Evolutionary conservation across 2,797 vertebrate genomes (phyloP), one percentile per base, ranked within the genome.

Genomic region (Lacerta agilis): DNA sequence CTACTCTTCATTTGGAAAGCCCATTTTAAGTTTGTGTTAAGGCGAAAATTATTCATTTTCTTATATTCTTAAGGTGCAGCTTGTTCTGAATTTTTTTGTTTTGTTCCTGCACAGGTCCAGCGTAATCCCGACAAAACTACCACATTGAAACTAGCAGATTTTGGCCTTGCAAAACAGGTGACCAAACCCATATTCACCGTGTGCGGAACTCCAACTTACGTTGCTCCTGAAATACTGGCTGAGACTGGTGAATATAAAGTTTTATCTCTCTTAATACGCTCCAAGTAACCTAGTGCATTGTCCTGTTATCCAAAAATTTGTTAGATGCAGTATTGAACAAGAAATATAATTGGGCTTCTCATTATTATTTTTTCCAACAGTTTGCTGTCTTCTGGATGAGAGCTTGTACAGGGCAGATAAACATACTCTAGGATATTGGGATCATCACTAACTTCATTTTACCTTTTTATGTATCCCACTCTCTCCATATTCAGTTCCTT

Each of bases 181-280:
- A 98, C 98, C 2, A 98, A 99, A 91, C 99, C 98, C 1, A 97
- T 99, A 94, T 99, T 98, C 94, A 99, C 99, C 6, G 98, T 99
- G 43, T 99, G 99, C 91, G 99, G 99, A 88, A 99, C 99, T 29
- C 99, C 99, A 4, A 99, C 99, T 0, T 99, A 99, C 4, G 99
- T 99, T 61, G 99, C 99, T 79, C 99, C 99, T 4, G 99, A 99
- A 96, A 99, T 99, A 95, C 98, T 99, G 87, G 97, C 97, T 89
- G 99, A 99, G 96, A 98, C 98, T 96, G 99, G 99, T 99, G 86
- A 95, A 95, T 85, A 64, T 84, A 9, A 75, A 2, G 23, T 55
- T 55, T 67, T 38, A 15, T 76, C 9, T 71, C 15, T 84, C 87
- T 90, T 88, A 6, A 84, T 1, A 0, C 67, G 83, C 84, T 75